A percentile compares a stretch with the other conserved stretches of the same genome.
Evolutionary conservation across 2,888 invertebrate species (phyloP).

Genomic region (Apodemia mormo): DNA sequence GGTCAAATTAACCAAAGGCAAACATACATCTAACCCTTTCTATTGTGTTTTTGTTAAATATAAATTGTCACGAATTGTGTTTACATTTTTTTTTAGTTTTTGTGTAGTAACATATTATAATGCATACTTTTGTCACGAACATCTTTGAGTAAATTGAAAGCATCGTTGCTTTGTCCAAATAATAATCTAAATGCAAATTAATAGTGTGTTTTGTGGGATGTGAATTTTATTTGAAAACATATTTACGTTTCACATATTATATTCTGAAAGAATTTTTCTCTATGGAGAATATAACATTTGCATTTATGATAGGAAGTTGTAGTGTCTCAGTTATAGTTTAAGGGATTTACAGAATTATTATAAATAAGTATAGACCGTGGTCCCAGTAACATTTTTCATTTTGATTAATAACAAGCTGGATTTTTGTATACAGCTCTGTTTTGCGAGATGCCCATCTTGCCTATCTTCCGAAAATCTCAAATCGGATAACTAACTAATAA

Average conservation of each 20-base stretch:
- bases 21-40: too few species aligned
- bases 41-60: too few species aligned
- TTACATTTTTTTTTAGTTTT: not conserved
- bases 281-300: not conserved
- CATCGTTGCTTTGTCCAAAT: not conserved
- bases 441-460: too few species aligned
- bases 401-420: too few species aligned
- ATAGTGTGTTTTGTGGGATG: not conserved
- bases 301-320: not conserved
- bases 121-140: not conserved
- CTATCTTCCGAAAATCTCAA: too few species aligned
- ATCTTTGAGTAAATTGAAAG: conserved; percentile 1
- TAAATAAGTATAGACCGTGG: too few species aligned
- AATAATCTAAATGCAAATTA: not conserved
- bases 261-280: not conserved
- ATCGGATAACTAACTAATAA: too few species aligned
- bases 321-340: not conserved
- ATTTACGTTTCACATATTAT: not conserved
- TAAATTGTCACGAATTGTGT: too few species aligned
- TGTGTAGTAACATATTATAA: not conserved
- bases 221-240: not conserved
- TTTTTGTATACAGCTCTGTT: too few species aligned
- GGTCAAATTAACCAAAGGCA: too few species aligned
- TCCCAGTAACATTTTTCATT: too few species aligned
- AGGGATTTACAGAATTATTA: not conserved